Conservation (phyloP, 2,113 vertebrate genomes). For the Pantherophis guttatus region DNA sequence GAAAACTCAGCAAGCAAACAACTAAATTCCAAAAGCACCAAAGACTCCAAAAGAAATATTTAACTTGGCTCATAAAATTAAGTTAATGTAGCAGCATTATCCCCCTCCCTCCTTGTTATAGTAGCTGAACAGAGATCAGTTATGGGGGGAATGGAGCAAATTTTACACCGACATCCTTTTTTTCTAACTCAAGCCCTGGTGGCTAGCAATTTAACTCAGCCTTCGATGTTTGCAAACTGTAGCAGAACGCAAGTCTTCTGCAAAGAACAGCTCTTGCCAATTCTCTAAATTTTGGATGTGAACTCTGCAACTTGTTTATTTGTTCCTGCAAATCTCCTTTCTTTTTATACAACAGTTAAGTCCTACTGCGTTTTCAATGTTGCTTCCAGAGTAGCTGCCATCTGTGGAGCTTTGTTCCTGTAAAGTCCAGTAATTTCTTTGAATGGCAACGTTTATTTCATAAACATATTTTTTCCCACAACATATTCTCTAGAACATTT, state of each 20-base stretch:
- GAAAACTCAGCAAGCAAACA: not conserved
- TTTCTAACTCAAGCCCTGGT: not conserved
- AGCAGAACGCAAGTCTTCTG: not conserved
- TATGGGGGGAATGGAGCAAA: not conserved
- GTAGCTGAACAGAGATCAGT: not conserved
- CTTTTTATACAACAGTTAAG: not conserved
- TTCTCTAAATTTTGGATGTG: not conserved
- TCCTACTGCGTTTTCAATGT: not conserved
- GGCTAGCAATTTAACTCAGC: not conserved
- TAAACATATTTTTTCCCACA: not conserved
- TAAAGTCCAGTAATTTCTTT: not conserved
- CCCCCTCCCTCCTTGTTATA: not conserved
- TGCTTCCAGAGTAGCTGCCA: not conserved
- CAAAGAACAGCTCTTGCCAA: not conserved
- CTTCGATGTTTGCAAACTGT: not conserved
- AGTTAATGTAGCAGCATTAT: not conserved
- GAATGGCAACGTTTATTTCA: not conserved
- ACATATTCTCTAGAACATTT: not conserved
- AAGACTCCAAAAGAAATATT: not conserved
- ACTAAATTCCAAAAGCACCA: not conserved
- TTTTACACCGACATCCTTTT: not conserved
- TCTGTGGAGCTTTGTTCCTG: not conserved
- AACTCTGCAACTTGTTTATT: not conserved
- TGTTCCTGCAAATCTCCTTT: not conserved
- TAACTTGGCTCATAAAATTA: not conserved